Conservation (phyloP, 2,888 invertebrate genomes). For the Smittia sp. region DNA sequence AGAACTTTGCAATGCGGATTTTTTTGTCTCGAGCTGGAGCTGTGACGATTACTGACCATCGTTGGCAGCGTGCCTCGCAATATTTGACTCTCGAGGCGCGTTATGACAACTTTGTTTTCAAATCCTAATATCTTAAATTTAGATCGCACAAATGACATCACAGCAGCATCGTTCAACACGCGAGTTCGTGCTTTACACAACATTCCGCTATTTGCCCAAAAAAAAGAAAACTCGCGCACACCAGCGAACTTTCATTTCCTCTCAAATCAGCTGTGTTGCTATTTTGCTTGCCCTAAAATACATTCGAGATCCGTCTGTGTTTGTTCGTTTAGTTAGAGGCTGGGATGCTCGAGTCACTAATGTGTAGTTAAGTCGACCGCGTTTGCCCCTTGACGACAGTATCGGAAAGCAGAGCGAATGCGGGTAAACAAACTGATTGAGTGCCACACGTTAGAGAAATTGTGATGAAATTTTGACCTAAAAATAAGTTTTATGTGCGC, state of each 20-base stretch:
- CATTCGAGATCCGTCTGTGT: neutral
- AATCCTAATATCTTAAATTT: neutral
- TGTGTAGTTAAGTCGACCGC: neutral
- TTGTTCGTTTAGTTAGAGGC: neutral
- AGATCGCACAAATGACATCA: neutral
- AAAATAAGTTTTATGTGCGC: neutral
- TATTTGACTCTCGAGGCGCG: no score
- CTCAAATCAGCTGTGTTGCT: constrained; percentile 2
- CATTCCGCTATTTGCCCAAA: neutral
- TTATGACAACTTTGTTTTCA: no score
- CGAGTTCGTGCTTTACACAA: neutral
- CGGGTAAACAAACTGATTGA: constrained; percentile 21
- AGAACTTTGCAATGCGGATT: no score
- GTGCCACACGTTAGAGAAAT: neutral
- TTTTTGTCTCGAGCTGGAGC: no score
- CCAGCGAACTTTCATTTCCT: neutral
- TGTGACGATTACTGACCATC: no score
- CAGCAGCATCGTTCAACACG: neutral
- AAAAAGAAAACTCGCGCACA: constrained; percentile 4
- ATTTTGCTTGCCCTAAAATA: neutral
- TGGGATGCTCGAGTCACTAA: neutral
- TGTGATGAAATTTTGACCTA: neutral
- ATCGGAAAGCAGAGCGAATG: neutral
- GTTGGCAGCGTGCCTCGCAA: no score
- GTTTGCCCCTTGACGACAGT: constrained; percentile 15